Evolutionary conservation across 2,797 vertebrate species (phyloP).

Genomic region (Myotis vivesi): DNA sequence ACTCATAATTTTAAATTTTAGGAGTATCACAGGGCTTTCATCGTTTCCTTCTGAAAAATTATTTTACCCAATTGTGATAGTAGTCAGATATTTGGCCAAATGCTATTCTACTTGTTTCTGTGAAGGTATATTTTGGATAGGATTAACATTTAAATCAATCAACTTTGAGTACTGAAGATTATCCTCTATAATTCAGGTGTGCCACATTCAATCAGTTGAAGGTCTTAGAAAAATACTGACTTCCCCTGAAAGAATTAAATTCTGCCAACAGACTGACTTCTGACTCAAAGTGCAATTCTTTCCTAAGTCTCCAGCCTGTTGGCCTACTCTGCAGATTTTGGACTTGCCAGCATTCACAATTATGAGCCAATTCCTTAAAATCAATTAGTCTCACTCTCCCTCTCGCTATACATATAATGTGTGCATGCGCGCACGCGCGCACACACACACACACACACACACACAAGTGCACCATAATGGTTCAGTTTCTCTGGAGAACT

Average conservation of each 20-base stretch:
- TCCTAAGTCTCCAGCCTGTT: background rate
- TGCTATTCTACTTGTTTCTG: background rate
- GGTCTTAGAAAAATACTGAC: background rate
- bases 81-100: background rate
- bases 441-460: background rate
- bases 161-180: background rate
- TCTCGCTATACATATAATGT: background rate
- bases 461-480: background rate
- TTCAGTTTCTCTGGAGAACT: background rate
- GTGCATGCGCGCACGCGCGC: rapidly evolving
- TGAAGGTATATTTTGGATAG: background rate
- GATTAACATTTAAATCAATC: slow-evolving; percentile 1
- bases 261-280: background rate
- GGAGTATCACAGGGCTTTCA: background rate
- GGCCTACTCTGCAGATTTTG: background rate
- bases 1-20: background rate
- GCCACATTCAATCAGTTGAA: background rate
- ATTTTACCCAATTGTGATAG: background rate
- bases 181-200: background rate
- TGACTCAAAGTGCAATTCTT: background rate
- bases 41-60: background rate
- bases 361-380: background rate
- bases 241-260: background rate
- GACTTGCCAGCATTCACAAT: background rate
- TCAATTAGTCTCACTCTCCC: background rate